These are phyloP conservation scores for Ammodramus savannarum DNA, from an alignment of 2,113 vertebrate genomes.

Conservation along the genomic window DNA sequence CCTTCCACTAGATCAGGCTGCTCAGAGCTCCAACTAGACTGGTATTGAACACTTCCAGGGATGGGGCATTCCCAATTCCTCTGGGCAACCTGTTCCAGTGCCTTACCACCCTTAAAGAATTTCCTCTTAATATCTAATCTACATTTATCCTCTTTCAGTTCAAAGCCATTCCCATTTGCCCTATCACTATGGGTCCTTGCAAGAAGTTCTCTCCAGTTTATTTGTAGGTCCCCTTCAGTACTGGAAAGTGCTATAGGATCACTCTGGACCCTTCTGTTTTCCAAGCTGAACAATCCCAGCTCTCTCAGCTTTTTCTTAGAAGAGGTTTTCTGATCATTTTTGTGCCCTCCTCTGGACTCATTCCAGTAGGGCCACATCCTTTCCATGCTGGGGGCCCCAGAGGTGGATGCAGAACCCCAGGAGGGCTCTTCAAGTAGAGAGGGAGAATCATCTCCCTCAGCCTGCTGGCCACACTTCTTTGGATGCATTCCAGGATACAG, in stretches of 20 bases:
- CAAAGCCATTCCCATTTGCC: background rate
- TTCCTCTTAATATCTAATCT: background rate
- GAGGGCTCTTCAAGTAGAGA: background rate
- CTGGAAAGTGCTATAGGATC: background rate
- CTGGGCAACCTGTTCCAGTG: background rate
- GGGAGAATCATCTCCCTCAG: background rate
- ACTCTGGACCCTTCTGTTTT: background rate
- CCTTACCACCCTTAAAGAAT: background rate
- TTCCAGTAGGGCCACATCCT: background rate
- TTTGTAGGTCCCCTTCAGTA: background rate
- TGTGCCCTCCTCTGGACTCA: background rate
- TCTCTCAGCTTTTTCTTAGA: background rate
- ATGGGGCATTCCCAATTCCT: background rate
- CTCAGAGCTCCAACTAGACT: background rate
- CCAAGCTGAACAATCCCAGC: background rate
- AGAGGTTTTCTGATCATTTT: background rate
- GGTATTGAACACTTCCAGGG: background rate
- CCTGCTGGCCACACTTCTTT: background rate
- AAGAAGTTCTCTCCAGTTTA: background rate
- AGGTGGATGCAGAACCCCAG: background rate
- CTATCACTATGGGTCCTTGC: accelerated
- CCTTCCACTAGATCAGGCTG: background rate
- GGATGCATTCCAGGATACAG: background rate
- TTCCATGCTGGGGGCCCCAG: background rate
- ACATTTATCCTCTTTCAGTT: background rate